Evolutionary conservation across 1,140 invertebrate genomes (phyloP), one percentile per base, ranked within the genome.

Genomic region (Nephotettix cincticeps): DNA sequence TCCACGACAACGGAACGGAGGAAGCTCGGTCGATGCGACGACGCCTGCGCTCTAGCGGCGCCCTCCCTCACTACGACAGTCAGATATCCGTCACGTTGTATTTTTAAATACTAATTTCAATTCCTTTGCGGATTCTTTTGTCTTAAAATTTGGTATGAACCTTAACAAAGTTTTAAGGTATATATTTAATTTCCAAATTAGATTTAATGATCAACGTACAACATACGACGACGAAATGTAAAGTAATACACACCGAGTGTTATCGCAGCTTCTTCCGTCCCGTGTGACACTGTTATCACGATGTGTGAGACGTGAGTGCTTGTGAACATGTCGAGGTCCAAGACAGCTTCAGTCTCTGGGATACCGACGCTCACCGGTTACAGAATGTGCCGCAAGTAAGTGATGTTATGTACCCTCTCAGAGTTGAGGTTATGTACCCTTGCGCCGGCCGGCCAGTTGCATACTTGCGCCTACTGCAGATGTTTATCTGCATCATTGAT

Each of bases 301-400:
- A 36, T 36, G 32, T 36, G 32, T 36, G 32, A 36, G 32, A 14
- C 14, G 32, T 36, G 32, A 36, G 32, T 36, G 32, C 4, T 36
- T 36, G 56, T 25, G 56, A 27, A 28, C 21, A 61, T 61, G 56
- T 61, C 56, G 56, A 25, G 56, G 11, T 27, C 23, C 25, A 61
- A 61, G 25, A 61, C 56, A 61, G 23, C 21, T 27, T 9, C 21
- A 14, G 23, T n/a, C 56, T 61, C 56, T 3, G 56, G 56, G n/a
- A 61, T 61, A 25, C 56, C 56, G 21, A 25, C 28, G 21, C 4
- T 27, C 21, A 61, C 6, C 4, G 28, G 23, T 27, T 29, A 61
- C 56, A 61, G 56, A 29, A 61, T 61, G 56, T 61, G 56, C n/a
- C 56, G 56, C 56, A 61, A 61, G 56, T 61, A 29, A 61, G 56